Evolutionary conservation across 1,140 invertebrate species (phyloP), one percentile per base, ranked within the genome.

Genomic region (Dendroctonus valens): DNA sequence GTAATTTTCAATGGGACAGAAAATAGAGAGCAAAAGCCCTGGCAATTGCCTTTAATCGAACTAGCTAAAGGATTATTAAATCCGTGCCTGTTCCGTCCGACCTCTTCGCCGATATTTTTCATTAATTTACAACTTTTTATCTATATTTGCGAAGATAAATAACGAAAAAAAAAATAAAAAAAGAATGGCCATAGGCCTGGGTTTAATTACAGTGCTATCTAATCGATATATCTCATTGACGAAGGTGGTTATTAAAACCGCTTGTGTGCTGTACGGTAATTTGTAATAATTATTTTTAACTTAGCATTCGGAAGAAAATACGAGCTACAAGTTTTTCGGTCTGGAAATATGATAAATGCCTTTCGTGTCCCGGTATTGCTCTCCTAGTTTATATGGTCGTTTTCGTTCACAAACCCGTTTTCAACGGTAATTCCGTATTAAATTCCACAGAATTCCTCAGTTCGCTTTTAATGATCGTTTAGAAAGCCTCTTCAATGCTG

Each of bases 261-360:
- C 69, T 72, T 73, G 70, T 70, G 70, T 72, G 73, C 67, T 68
- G 60, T 69, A 73, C 68, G 55, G 55, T 71, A 72, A 75, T 75
- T 75, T 72, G 72, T 75, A 73, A 75, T 69, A 75, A 75, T 75
- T 75, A 75, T 75, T 75, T 75, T 71, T 72, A 75, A 71, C 70
- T 73, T 73, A 73, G 70, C 66, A 55, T 59, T 68, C 39, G 9
- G 39, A 15, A 48, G 52, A 61, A 67, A 66, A 59, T 66, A 66
- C 41, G 42, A 49, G 53, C 55, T 59, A 44, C 42, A 52, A 41
- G 55, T 66, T 54, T 66, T 66, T 60, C 59, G 44, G 62, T 58
- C 62, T 65, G 62, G 62, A 65, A 55, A 37, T 63, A 63, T 63
- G 62, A 65, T 65, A 57, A 65, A 65, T 65, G 62, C 50, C 14